Conservation (phyloP, 2,113 vertebrate genomes). For the Isurus oxyrinchus region DNA sequence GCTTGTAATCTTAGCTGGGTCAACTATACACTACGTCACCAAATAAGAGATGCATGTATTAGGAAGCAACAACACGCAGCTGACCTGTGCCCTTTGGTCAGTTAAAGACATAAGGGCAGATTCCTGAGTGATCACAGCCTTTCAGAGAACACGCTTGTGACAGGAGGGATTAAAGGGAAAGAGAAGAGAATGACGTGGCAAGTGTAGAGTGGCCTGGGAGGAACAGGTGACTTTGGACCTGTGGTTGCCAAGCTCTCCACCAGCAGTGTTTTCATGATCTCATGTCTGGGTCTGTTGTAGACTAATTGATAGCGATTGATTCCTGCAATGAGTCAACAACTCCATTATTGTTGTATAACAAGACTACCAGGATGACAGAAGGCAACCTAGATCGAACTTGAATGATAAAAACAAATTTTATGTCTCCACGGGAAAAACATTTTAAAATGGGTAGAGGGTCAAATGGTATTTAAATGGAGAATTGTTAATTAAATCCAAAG, state of each 20-base stretch:
- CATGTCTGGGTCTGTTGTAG: background rate
- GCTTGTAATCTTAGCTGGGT: background rate
- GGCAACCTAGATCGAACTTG: background rate
- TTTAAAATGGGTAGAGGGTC: background rate
- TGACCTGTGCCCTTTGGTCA: background rate
- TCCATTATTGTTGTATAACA: background rate
- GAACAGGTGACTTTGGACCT: background rate
- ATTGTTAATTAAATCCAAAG: background rate
- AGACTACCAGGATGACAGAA: background rate
- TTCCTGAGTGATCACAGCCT: background rate
- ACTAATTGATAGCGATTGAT: background rate
- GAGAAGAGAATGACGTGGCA: background rate
- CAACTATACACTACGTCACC: background rate
- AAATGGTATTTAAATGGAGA: background rate
- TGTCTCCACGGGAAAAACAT: background rate
- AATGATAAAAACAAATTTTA: background rate
- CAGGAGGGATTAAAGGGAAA: background rate
- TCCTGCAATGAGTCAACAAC: background rate
- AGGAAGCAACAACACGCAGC: background rate
- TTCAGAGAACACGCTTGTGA: background rate
- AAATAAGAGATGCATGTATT: background rate
- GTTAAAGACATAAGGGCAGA: background rate
- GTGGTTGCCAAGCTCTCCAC: background rate
- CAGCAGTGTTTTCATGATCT: background rate
- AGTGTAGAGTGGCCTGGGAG: background rate